Evolutionary conservation across 2,888 invertebrate genomes (phyloP).

Genomic region (Meliscaeva auricollis): DNA sequence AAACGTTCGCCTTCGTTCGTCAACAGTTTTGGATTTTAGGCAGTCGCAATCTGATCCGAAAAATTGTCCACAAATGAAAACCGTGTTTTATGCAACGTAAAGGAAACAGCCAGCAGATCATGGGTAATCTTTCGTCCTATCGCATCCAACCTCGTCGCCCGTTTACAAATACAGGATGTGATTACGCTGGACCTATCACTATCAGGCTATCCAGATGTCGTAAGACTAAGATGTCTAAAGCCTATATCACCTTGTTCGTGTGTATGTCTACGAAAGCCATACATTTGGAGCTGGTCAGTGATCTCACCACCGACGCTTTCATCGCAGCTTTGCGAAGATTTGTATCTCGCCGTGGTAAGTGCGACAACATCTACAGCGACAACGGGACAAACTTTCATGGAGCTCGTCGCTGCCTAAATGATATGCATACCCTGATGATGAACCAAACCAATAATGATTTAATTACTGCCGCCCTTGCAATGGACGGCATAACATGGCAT

Average conservation of each 20-base stretch:
- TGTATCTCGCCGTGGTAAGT: slow-evolving; percentile 15
- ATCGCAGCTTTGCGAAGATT: slow-evolving; percentile 34
- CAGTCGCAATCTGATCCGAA: slow-evolving; percentile 25
- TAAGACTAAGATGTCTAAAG: slow-evolving; percentile 19
- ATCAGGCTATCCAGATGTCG: slow-evolving; percentile 21
- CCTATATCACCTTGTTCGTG: slow-evolving; percentile 47
- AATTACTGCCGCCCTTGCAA: slow-evolving; percentile 2
- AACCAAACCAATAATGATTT: not conserved
- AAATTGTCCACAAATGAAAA: slow-evolving; percentile 41
- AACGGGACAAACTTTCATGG: slow-evolving; percentile 42
- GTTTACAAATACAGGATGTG: slow-evolving; percentile 40
- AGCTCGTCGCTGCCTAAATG: not conserved
- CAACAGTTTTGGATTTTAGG: slow-evolving; percentile 50
- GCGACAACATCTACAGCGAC: slow-evolving; percentile 28
- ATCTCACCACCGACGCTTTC: slow-evolving; percentile 35
- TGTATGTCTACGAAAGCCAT: slow-evolving; percentile 57
- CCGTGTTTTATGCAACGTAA: slow-evolving; percentile 45
- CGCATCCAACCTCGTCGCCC: slow-evolving; percentile 18
- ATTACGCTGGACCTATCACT: slow-evolving; percentile 44
- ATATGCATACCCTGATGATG: not conserved
- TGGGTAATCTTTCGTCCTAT: slow-evolving; percentile 47
- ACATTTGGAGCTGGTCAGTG: slow-evolving; percentile 48
- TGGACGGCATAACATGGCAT: slow-evolving; percentile 41
- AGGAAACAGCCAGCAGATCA: slow-evolving; percentile 33
- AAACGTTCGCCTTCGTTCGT: slow-evolving; percentile 10